A percentile compares a stretch with the other conserved stretches of the same genome.
Conservation (phyloP, 2,113 vertebrate species). For the Micromys minutus region DNA sequence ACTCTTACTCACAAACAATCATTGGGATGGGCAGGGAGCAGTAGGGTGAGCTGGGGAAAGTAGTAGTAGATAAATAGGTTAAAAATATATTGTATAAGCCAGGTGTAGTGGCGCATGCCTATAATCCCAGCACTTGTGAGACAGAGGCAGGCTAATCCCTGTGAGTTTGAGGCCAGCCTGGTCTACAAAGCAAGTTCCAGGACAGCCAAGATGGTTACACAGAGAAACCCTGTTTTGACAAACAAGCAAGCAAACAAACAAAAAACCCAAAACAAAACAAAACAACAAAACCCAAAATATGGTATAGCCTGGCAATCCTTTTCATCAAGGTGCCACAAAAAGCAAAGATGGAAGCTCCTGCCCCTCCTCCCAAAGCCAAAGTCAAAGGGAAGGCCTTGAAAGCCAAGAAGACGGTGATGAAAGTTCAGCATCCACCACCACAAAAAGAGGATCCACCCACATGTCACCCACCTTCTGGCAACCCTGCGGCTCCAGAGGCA, state of each 20-base stretch:
- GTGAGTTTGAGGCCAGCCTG: too few relatives aligned
- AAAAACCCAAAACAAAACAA: too few relatives aligned
- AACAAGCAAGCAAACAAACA: too few relatives aligned
- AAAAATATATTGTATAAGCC: not conserved
- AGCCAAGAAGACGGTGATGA: not conserved
- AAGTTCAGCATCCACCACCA: not conserved
- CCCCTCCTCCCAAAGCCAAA: not conserved
- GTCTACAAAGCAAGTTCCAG: too few relatives aligned
- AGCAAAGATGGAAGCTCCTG: not conserved
- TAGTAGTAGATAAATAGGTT: not conserved
- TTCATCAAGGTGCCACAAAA: not conserved
- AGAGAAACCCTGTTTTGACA: too few relatives aligned
- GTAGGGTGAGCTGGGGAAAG: not conserved
- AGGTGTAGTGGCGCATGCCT: too few relatives aligned
- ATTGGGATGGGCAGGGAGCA: not conserved
- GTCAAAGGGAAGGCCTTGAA: not conserved
- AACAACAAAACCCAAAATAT: too few relatives aligned
- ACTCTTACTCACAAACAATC: not conserved
- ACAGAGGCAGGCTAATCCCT: too few relatives aligned
- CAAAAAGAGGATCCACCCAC: too few relatives aligned
- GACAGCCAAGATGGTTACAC: too few relatives aligned
- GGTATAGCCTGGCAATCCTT: not conserved
- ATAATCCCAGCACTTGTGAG: too few relatives aligned
- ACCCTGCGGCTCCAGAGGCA: not conserved
- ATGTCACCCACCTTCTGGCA: not conserved